Evolutionary conservation across 2,888 invertebrate genomes (phyloP).

Genomic region (Oxyteleia sp.): DNA sequence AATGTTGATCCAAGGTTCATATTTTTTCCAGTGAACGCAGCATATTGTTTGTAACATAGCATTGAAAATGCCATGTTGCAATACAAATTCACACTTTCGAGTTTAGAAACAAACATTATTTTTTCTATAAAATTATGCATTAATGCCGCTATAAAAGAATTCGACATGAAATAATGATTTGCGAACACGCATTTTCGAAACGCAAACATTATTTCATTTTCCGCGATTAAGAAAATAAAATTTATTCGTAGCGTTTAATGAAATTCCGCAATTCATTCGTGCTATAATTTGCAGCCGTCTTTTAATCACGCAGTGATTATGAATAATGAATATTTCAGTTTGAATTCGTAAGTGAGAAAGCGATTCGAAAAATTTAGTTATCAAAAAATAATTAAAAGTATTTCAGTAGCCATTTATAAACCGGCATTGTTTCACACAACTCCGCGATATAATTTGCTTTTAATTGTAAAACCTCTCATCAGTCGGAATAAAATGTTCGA

Average conservation of each 20-base stretch:
- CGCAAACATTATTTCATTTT: background rate
- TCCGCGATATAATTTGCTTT: background rate
- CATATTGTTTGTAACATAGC: too few species aligned
- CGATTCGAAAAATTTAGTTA: background rate
- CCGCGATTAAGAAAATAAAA: constrained; percentile 1
- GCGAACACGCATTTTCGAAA: background rate
- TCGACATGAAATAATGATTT: background rate
- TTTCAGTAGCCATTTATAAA: background rate
- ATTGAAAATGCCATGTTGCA: too few species aligned
- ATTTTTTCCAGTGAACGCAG: too few species aligned
- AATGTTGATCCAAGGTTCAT: too few species aligned
- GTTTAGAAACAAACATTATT: too few species aligned
- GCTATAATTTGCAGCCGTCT: constrained; percentile 10
- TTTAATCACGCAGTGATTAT: constrained; percentile 18
- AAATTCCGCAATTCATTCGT: constrained; percentile 16
- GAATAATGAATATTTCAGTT: constrained; percentile 16
- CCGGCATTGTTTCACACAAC: background rate
- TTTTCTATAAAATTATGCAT: too few species aligned
- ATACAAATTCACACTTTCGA: too few species aligned
- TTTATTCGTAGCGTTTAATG: constrained; percentile 2
- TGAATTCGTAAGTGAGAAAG: constrained; percentile 3
- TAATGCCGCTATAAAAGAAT: too few species aligned
- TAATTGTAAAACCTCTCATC: background rate
- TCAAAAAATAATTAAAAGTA: constrained; percentile 1
- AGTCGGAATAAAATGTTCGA: background rate